These are phyloP conservation scores for Hetaerina americana DNA, from an alignment of 1,140 invertebrate species.

Conservation along the genomic window DNA sequence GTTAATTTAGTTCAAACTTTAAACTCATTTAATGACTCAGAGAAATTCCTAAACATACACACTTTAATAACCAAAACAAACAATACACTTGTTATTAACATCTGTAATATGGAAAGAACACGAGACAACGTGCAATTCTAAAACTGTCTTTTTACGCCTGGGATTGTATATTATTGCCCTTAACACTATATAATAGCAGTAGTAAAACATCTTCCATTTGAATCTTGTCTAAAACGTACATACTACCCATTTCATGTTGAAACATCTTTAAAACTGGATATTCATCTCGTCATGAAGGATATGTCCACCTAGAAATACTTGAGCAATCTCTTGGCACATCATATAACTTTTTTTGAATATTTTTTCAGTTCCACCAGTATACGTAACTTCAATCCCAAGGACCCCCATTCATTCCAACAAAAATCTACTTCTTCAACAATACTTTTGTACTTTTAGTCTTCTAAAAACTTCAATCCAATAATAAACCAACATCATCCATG, in stretches of 20 bases:
- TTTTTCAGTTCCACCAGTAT: background rate
- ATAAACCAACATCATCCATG: background rate
- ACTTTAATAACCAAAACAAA: conserved; percentile 1
- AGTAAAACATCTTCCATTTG: background rate
- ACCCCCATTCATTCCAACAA: background rate
- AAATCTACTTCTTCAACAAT: background rate
- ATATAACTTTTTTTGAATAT: background rate
- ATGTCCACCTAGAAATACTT: background rate
- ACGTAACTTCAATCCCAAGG: background rate
- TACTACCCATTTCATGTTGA: background rate
- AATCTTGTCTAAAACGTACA: background rate
- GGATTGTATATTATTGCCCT: background rate
- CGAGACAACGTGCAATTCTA: background rate
- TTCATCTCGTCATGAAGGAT: background rate
- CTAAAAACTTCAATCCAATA: background rate
- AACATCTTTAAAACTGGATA: background rate
- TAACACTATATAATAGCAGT: background rate
- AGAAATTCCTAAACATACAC: background rate
- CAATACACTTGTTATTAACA: background rate
- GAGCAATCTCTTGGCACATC: background rate
- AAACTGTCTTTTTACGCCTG: background rate
- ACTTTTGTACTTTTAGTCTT: background rate
- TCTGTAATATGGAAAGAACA: background rate
- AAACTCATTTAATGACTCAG: background rate
- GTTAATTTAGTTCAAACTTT: background rate